phyloP scores from a whole-genome alignment of 2,797 vertebrate species.

The Propithecus perrieri region DNA sequence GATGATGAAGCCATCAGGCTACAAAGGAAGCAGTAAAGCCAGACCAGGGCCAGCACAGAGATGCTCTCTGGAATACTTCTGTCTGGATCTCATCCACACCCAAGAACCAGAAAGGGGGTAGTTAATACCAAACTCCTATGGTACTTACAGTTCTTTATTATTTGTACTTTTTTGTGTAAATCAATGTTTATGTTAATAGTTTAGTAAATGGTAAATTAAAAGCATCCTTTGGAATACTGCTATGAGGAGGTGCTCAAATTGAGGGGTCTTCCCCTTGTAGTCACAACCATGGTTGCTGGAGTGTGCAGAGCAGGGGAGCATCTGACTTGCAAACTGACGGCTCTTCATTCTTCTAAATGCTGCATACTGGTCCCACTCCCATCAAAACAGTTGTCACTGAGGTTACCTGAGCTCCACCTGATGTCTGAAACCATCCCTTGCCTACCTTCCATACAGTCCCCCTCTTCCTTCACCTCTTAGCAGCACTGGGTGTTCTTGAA shows the following conservation, averaged over 20 bases:
- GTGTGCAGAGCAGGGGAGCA: background rate
- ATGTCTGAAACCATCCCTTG: background rate
- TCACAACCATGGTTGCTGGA: background rate
- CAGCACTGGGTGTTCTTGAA: background rate
- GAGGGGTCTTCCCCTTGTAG: background rate
- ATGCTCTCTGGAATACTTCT: background rate
- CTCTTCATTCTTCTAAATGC: background rate
- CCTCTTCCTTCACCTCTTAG: background rate
- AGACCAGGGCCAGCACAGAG: background rate
- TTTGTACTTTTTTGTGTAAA: background rate
- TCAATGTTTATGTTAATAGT: background rate
- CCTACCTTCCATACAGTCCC: background rate
- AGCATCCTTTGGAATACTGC: background rate
- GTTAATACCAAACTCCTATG: background rate
- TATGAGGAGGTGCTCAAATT: background rate
- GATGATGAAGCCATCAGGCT: conserved; percentile 10
- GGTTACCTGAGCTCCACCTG: background rate
- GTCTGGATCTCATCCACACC: background rate
- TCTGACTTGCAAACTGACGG: background rate
- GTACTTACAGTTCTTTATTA: background rate
- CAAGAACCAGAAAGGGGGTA: background rate
- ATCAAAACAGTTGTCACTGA: background rate
- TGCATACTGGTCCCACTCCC: background rate
- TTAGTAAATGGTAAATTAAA: background rate
- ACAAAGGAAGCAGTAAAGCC: background rate